Evolutionary conservation across 2,113 vertebrate species (phyloP), one percentile per base, ranked within the genome.

Genomic region (Entelurus aequoreus): DNA sequence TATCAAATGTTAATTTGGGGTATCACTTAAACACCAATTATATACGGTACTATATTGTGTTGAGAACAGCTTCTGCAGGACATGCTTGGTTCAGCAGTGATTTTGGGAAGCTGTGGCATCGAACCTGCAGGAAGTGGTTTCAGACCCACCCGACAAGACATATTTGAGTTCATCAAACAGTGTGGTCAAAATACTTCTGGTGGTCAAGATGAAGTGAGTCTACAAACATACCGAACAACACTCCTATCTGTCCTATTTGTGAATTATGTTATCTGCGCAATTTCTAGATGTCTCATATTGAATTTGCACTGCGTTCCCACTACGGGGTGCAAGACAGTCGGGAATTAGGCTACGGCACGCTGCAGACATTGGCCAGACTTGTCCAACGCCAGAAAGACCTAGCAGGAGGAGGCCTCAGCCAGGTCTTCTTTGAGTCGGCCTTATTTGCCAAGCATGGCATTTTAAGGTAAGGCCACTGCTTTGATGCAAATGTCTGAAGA

Each of bases 141-240:
- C 72, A 85, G 84, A 68, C 88, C 90, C 57, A 90, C 78, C 69
- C 82, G 77, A 77, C 90, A 92, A 65, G 90, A 92, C 1, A 76
- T 92, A 46, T 89, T 87, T 69, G 91, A 92, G 70, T 90, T 92
- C 74, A 91, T 92, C 74, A 89, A 84, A 35, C 91, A 92, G 72
- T 92, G 90, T n/a, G 88, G 86, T 0, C 52, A 80, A 13, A 46
- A 71, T 8, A 7, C 61, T 12, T 54, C 75, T 36, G 48, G 60
- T 13, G 84, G 88, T 56, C 77, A 79, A 58, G 75, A 84, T 38
- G 75, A 77, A 54, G 91, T 92, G 63, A 86, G 88, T 77, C 12
- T 0, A 37, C 28, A 3, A 28, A 16, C 7, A 15, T 8, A 7
- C 42, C 12, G 42, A 51, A 19, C 50, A 52, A 38, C 48, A 46